Conservation (phyloP, 2,797 vertebrate species). For the Peromyscus melanophrys region DNA sequence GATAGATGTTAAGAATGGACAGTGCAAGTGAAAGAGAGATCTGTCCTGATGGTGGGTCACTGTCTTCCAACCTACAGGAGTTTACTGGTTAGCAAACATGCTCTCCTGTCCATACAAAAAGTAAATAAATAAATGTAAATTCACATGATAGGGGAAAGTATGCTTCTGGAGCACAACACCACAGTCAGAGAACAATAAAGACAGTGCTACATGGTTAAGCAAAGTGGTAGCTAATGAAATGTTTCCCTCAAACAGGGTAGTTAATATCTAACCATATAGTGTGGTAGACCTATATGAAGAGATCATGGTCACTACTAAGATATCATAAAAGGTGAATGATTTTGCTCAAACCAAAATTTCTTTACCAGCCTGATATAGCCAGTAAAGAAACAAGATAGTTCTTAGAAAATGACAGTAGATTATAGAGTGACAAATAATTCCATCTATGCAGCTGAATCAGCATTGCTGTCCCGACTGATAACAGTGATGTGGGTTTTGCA, state of each 20-base stretch:
- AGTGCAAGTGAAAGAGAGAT: background rate
- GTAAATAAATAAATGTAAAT: background rate
- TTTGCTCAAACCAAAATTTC: background rate
- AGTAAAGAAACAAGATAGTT: background rate
- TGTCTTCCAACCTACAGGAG: background rate
- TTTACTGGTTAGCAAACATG: background rate
- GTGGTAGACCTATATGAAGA: background rate
- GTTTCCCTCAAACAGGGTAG: background rate
- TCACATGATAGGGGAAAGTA: background rate
- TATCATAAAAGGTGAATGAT: background rate
- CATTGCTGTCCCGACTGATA: background rate
- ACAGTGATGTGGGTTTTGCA: background rate
- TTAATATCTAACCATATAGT: background rate
- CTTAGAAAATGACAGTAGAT: background rate
- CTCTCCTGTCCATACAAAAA: background rate
- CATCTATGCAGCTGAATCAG: background rate
- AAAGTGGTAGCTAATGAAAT: background rate
- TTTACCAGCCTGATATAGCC: background rate
- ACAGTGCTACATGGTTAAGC: background rate
- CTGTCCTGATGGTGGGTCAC: background rate
- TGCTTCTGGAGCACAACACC: background rate
- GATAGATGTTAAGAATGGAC: too few relatives aligned
- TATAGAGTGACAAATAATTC: background rate
- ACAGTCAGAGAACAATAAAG: background rate
- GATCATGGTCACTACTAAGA: background rate